A percentile compares a stretch with the other conserved stretches of the same genome.
These are phyloP conservation scores for Garrulus glandarius DNA, from an alignment of 2,797 vertebrate genomes.

Conservation along the genomic window DNA sequence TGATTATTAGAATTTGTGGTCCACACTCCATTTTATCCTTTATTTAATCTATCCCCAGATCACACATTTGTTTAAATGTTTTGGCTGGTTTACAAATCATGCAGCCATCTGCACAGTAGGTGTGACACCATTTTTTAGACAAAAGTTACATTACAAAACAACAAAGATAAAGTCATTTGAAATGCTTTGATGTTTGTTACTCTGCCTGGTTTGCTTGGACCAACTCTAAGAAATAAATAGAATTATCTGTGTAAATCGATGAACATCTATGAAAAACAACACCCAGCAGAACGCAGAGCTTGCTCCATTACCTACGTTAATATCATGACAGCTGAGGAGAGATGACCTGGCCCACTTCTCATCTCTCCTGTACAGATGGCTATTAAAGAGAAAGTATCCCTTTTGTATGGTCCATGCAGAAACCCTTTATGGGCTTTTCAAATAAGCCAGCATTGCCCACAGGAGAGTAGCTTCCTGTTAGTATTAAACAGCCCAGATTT, in stretches of 20 bases:
- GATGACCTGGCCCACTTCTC: constrained; percentile 97
- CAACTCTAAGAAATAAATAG: constrained; percentile 94
- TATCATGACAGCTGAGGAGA: constrained; percentile 99
- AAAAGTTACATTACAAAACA: constrained; percentile 80
- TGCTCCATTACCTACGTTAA: constrained; percentile 99
- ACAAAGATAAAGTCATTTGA: constrained; percentile 85
- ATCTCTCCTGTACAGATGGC: constrained; percentile 99
- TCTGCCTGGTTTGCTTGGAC: constrained; percentile 86
- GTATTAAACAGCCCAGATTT: constrained; percentile 81
- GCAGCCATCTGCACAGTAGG: constrained; percentile 85
- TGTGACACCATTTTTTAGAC: constrained; percentile 81
- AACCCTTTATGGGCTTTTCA: constrained; percentile 96
- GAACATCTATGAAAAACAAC: constrained; percentile 91
- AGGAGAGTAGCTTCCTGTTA: constrained; percentile 80
- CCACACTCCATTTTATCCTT: constrained; percentile 79
- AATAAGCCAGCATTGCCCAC: constrained; percentile 89
- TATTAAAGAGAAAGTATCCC: constrained; percentile 99
- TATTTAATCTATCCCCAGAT: constrained; percentile 84
- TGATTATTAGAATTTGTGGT: constrained; percentile 82
- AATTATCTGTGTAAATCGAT: constrained; percentile 97
- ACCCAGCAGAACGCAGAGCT: constrained; percentile 94
- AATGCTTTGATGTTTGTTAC: constrained; percentile 87
- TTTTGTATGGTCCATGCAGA: constrained; percentile 88
- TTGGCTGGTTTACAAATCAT: constrained; percentile 88
- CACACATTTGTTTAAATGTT: constrained; percentile 87